Evolutionary conservation across 2,797 vertebrate species (phyloP).

Genomic region (Mus spretus): DNA sequence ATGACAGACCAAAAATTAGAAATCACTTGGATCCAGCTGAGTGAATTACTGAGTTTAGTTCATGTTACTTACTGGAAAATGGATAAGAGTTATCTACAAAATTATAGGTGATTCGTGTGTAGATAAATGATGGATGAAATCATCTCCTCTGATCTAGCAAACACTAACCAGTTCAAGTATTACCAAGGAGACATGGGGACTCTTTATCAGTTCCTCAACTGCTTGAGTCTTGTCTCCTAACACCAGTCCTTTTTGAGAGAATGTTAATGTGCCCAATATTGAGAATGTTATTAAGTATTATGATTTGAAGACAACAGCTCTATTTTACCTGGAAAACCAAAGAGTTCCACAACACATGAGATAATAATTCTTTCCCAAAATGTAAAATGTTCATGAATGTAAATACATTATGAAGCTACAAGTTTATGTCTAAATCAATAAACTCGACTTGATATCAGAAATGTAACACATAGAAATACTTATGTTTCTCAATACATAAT

Average conservation of each 20-base stretch:
- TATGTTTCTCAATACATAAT: neutral
- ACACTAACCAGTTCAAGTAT: neutral
- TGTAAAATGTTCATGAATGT: neutral
- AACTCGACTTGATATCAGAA: neutral
- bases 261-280: neutral
- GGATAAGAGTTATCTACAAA: neutral
- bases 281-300: neutral
- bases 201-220: neutral
- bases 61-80: neutral
- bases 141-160: neutral
- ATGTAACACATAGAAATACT: neutral
- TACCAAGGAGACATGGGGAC: rapidly evolving
- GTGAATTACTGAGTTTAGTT: neutral
- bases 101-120: neutral
- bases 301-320: neutral
- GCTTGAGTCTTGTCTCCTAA: neutral
- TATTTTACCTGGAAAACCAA: neutral
- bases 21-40: neutral
- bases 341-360: neutral
- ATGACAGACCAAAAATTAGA: neutral
- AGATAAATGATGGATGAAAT: neutral
- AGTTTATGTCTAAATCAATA: neutral
- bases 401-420: neutral
- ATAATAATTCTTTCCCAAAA: neutral
- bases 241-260: neutral